Percentiles rank a stretch among this genome's conserved stretches.
Conservation (phyloP, 1,140 invertebrate genomes). For the Planococcus citri region DNA sequence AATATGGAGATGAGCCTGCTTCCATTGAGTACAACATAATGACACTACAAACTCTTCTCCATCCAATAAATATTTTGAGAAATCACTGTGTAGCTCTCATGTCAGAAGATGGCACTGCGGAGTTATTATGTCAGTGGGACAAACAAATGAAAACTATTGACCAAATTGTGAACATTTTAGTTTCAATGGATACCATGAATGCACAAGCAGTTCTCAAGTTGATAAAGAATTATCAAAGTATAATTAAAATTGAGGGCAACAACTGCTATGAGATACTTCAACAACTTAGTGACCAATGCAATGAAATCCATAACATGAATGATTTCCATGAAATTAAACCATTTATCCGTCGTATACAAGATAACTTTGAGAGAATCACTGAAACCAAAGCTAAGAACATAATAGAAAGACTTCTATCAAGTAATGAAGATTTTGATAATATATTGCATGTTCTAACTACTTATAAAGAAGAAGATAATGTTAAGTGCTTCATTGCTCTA, state of each 20-base stretch:
- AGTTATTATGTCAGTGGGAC: neutral
- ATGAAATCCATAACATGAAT: neutral
- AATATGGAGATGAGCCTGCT: slow-evolving; percentile 28
- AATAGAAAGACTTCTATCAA: neutral
- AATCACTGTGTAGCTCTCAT: slow-evolving; percentile 12
- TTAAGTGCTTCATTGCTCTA: neutral
- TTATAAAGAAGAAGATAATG: slow-evolving; percentile 7
- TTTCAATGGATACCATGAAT: neutral
- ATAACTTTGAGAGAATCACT: neutral
- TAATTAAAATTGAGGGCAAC: neutral
- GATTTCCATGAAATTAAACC: neutral
- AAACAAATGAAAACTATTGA: neutral
- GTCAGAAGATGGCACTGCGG: neutral
- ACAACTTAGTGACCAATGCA: neutral
- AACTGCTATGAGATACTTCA: neutral
- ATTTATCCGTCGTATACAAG: neutral
- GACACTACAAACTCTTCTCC: slow-evolving; percentile 27
- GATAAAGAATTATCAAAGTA: neutral
- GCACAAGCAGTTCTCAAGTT: neutral
- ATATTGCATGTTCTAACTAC: neutral
- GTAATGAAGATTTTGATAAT: neutral
- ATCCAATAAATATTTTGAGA: slow-evolving; percentile 27
- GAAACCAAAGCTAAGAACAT: neutral
- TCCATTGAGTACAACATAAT: slow-evolving; percentile 29
- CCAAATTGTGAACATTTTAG: neutral